Conservation (phyloP, 1,140 invertebrate genomes). For the Calliphora vicina region DNA sequence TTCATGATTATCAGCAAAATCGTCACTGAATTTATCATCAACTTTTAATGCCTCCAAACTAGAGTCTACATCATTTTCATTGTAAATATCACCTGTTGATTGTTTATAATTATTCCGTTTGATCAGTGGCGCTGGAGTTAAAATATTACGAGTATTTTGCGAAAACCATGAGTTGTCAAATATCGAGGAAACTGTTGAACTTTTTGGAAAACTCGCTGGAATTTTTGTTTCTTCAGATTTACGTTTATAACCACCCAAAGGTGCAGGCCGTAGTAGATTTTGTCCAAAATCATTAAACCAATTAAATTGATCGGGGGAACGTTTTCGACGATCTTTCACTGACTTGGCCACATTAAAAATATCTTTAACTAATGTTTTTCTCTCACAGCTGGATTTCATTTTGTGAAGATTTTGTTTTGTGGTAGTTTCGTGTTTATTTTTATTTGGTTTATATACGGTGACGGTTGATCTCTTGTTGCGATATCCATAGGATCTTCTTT, state of each 20-base stretch:
- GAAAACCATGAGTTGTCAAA: slow-evolving; percentile 36
- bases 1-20: too few relatives aligned
- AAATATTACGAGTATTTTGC: slow-evolving; percentile 15
- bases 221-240: slow-evolving; percentile 26
- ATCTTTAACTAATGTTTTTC: neutral
- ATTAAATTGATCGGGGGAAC: slow-evolving; percentile 51
- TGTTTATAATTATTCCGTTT: neutral
- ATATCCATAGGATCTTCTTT: neutral
- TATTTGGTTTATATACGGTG: slow-evolving; percentile 51
- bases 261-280: slow-evolving; percentile 53
- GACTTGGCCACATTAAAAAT: neutral
- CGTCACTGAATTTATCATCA: too few relatives aligned
- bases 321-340: slow-evolving; percentile 41
- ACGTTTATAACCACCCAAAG: slow-evolving; percentile 39
- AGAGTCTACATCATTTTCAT: neutral
- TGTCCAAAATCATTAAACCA: slow-evolving; percentile 58
- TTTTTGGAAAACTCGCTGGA: neutral
- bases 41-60: too few relatives aligned
- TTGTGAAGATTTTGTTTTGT: neutral
- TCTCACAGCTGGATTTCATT: neutral
- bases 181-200: neutral
- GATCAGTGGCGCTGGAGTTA: slow-evolving; percentile 35
- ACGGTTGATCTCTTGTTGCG: slow-evolving; percentile 53
- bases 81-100: neutral
- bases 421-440: neutral